Evolutionary conservation across 2,888 invertebrate genomes (phyloP), one percentile per base, ranked within the genome.

Genomic region (Nephrotoma flavescens): DNA sequence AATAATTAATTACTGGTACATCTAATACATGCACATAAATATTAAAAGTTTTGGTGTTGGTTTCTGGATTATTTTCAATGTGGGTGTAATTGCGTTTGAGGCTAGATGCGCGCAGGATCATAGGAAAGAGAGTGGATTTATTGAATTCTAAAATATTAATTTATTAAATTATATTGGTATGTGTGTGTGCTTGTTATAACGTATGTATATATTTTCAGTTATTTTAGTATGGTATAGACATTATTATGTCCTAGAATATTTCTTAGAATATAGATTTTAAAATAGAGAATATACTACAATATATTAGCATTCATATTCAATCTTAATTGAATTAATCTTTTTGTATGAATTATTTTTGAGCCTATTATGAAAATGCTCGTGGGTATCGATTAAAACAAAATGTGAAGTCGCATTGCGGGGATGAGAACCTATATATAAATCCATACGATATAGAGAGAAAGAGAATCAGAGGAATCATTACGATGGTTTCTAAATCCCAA

Each of bases 51-150:
- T 71, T 19, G 52, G 2, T 71, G 71, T 71, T 71, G 31, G 71
- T 71, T 71, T 19, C 19, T 71, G 31, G 71, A 31, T 71, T 52
- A 52, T 52, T 52, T 52, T 71, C 9, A 71, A 71, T 42, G 84
- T 84, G 84, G 84, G 84, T 84, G 84, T 84, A 84, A 42, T 84
- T 42, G 84, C 41, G 84, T 42, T 42, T 84, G 84, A 84, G 84
- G 84, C n/a, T 42, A 42, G 41, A 84, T 42, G 84, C 71, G 71
- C 84, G 84, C 84, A 84, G 84, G 84, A 84, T 42, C 84, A 2
- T n/a, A 42, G 84, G 84, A 84, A 84, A 84, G 84, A 84, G 84
- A 84, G 42, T 84, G 71, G 9, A 71, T 71, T 71, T 71, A 71
- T 71, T 71, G 71, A 71, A 71, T 71, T 71, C 71, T 71, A 71